Conservation (phyloP, 1,140 invertebrate genomes). For the Drosophila asahinai region DNA sequence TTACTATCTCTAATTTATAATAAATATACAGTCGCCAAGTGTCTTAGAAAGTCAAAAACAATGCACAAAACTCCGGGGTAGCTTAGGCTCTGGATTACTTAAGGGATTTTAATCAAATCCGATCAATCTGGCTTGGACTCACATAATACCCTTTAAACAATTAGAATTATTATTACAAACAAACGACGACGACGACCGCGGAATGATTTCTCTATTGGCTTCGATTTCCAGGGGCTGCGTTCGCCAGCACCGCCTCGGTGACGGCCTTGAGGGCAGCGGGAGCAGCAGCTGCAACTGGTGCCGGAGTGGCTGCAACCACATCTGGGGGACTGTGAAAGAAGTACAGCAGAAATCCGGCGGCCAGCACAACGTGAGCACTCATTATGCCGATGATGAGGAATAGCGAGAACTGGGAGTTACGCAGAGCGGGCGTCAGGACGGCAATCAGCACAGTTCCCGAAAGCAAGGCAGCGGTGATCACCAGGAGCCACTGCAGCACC, state of each 20-base stretch:
- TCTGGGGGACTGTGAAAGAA: constrained; percentile 87
- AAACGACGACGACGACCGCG: constrained; percentile 5
- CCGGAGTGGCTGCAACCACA: neutral
- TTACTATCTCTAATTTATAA: constrained; percentile 43
- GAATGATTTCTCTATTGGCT: constrained; percentile 54
- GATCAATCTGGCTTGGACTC: neutral
- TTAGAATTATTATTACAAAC: constrained; percentile 16
- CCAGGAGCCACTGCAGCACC: constrained; percentile 95
- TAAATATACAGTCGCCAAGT: constrained; percentile 42
- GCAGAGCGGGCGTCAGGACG: constrained; percentile 92
- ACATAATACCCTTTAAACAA: neutral
- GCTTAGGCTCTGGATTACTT: neutral
- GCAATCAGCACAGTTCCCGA: constrained; percentile 94
- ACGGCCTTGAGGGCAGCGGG: constrained; percentile 31
- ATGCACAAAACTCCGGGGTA: constrained; percentile 1
- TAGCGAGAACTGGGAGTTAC: constrained; percentile 88
- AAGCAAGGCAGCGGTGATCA: constrained; percentile 91
- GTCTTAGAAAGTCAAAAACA: constrained; percentile 20
- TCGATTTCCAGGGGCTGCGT: constrained; percentile 30
- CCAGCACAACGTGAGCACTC: constrained; percentile 92
- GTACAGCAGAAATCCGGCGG: constrained; percentile 93
- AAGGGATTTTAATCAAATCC: constrained; percentile 6
- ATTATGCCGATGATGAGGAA: constrained; percentile 90
- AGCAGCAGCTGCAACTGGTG: neutral
- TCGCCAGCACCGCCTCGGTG: constrained; percentile 12